These are phyloP conservation scores for Morbakka virulenta DNA, from an alignment of 30 jellyfish, hydroid and myxozoan species.

Conservation along the genomic window DNA sequence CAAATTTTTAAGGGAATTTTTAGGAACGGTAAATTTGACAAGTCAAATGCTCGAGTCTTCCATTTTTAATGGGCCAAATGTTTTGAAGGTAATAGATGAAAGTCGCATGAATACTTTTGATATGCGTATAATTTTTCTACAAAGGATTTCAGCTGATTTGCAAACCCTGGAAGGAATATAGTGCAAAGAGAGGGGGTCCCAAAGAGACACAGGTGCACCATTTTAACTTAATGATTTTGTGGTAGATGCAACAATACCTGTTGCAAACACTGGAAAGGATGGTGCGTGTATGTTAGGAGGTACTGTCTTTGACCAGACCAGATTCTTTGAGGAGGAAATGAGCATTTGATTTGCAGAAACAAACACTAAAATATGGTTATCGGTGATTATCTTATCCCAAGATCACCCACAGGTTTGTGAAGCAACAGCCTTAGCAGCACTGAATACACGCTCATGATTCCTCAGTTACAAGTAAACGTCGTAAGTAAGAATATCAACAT, in stretches of 20 bases:
- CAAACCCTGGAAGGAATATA: background rate
- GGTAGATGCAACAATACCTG: slow-evolving; percentile 29
- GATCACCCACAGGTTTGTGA: too few species aligned
- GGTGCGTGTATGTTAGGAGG: slow-evolving; percentile 6
- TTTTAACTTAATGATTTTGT: slow-evolving; percentile 2
- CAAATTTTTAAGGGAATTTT: slow-evolving; percentile 3
- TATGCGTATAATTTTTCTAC: background rate
- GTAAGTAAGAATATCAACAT: too few species aligned
- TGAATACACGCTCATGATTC: too few species aligned
- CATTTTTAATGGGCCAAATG: slow-evolving; percentile 8
- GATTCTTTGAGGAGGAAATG: background rate
- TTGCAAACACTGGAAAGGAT: background rate
- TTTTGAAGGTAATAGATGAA: background rate
- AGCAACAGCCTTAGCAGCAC: too few species aligned
- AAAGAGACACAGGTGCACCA: slow-evolving; percentile 1
- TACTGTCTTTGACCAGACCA: slow-evolving; percentile 10
- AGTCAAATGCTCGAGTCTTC: slow-evolving; percentile 1
- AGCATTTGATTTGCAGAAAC: background rate
- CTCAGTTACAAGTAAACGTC: too few species aligned
- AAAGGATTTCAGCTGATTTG: background rate
- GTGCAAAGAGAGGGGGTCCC: slow-evolving; percentile 4
- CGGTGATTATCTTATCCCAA: background rate
- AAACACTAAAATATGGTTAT: background rate
- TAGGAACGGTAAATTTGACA: slow-evolving; percentile 2
- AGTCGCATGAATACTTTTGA: background rate